Conservation (phyloP, 1,140 invertebrate species). For the Hylaeus volcanicus region DNA sequence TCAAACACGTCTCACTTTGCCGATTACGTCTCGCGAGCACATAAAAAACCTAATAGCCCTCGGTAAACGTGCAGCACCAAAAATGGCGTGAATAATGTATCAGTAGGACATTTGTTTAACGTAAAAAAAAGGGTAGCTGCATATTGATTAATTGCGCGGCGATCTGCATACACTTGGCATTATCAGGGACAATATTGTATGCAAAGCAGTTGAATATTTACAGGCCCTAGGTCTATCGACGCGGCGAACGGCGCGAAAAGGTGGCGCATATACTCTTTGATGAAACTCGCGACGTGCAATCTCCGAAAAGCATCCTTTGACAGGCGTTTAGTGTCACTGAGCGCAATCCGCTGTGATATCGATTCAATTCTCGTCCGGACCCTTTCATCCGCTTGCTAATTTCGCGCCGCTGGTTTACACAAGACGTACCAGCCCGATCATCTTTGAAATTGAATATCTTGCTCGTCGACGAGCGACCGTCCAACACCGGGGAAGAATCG, state of each 20-base stretch:
- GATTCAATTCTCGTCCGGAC: slow-evolving; percentile 28
- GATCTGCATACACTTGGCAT: slow-evolving; percentile 5
- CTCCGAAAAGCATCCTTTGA: slow-evolving; percentile 53
- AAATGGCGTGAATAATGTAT: slow-evolving; percentile 32
- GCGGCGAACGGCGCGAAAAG: not conserved
- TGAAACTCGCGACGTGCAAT: slow-evolving; percentile 52
- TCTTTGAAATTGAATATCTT: slow-evolving; percentile 27
- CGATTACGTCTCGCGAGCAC: slow-evolving; percentile 1
- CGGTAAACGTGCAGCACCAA: not conserved
- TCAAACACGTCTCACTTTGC: not conserved
- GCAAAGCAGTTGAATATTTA: slow-evolving; percentile 39
- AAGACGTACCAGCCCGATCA: not conserved
- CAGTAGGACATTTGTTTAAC: not conserved
- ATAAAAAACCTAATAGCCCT: slow-evolving; percentile 14
- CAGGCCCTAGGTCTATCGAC: not conserved
- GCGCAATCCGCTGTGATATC: slow-evolving; percentile 47
- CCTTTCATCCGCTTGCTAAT: slow-evolving; percentile 30
- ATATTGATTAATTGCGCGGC: slow-evolving; percentile 33
- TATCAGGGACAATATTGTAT: slow-evolving; percentile 40
- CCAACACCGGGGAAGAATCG: not conserved
- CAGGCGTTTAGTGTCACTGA: slow-evolving; percentile 36
- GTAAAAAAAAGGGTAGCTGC: not conserved
- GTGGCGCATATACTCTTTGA: slow-evolving; percentile 48
- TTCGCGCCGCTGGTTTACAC: slow-evolving; percentile 19
- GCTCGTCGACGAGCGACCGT: not conserved